Base-by-base conservation (phyloP, 2,888 invertebrate species). In the Cataglyphis albicans region DNA sequence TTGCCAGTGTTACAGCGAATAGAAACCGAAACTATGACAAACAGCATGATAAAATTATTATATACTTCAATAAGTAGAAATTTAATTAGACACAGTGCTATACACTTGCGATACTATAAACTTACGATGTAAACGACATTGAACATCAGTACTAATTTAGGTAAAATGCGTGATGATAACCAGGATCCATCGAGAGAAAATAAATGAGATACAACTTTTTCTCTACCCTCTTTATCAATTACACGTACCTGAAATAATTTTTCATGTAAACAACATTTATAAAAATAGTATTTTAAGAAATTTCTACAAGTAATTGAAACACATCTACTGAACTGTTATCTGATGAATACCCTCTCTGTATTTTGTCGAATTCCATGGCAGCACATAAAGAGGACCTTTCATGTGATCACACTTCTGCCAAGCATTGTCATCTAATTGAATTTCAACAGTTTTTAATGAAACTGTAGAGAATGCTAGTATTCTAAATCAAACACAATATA, bases 131-230 rank as follows among this genome's bases (percentile, higher is more conserved):
- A 95, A 88, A 96, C 96, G 70, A 97, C 96, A 93, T 98, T 96
- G 68, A 97, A 95, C 98, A 98, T 98, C 1, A 98, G 95, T 67
- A 97, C 95, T 84, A 98, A 95, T 93, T 97, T 96, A 10, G 98
- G 96, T 84, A 96, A 93, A 65, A 98, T 91, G 86, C 96, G 96
- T 94, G 98, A 98, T 70, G 96, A 95, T 70, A 97, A 93, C 88
- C 95, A 94, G 35, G 96, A 96, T 3, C 97, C 97, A 94, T 98
- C 98, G 82, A 98, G 93, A 18, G 98, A 96, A 95, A 98, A 98
- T 67, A 96, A 96, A 92, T 98, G 98, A n/a, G 95, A 95, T 72
- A 96, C 91, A 84, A 93, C 91, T 85, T 95, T 95, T 89, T 96
- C 95, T 92, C 96, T 95, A 1, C 96, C 96, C 82, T 96, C 93